phyloP scores from a whole-genome alignment of 2,888 invertebrate genomes.

The Caenorhabditis angaria region DNA sequence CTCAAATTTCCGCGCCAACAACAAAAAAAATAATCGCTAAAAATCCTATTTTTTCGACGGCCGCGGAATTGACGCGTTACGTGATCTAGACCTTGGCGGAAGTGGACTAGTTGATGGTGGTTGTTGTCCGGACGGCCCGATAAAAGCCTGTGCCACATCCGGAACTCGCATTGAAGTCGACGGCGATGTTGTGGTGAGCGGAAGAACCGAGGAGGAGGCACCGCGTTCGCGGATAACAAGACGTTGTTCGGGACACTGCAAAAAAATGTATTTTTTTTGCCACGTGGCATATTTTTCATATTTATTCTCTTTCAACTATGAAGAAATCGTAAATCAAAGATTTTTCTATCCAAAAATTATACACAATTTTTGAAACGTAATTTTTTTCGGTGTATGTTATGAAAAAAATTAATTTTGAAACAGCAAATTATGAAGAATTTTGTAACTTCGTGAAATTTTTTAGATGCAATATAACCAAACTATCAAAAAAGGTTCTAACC shows the following conservation, averaged over 20 bases:
- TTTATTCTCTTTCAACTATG: no score
- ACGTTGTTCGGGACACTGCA: slow-evolving; percentile 15
- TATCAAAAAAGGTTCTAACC: no score
- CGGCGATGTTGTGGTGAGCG: neutral
- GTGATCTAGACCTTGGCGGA: slow-evolving; percentile 16
- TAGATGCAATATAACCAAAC: no score
- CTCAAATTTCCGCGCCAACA: no score
- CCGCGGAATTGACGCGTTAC: slow-evolving; percentile 16
- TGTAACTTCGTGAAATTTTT: neutral
- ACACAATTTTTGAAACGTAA: no score
- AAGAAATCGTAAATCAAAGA: no score
- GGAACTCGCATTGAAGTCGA: slow-evolving; percentile 16
- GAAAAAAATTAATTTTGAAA: neutral
- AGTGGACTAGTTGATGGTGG: slow-evolving; percentile 12
- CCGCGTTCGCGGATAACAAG: slow-evolving; percentile 16
- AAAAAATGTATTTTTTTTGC: no score
- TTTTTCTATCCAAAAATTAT: no score
- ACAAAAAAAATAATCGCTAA: no score
- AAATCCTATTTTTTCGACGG: no score
- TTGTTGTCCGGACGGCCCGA: slow-evolving; percentile 8
- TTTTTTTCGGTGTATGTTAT: no score
- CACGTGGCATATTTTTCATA: no score
- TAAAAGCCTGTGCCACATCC: slow-evolving; percentile 7
- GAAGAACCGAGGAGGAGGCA: slow-evolving; percentile 14
- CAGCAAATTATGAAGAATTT: slow-evolving; percentile 3